Base-by-base conservation (phyloP, 2,113 vertebrate genomes). In the Equus quagga region DNA sequence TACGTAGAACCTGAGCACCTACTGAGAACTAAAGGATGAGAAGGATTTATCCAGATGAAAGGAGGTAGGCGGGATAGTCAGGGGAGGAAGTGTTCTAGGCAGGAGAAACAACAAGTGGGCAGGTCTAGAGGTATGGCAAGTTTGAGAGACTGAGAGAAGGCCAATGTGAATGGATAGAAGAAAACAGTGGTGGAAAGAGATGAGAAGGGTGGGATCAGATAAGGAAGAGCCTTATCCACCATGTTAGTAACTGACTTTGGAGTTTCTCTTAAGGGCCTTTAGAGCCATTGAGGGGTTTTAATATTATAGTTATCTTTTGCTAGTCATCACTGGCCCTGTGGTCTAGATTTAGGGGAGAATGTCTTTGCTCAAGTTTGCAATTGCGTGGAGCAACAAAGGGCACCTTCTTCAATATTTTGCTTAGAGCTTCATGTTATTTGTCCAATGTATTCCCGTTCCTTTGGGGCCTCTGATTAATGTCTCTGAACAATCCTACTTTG, bases 401-500 rank as follows among this genome's bases (percentile, higher is more conserved):
- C 24, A 92, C 90, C 65, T 62, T 95, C 97, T 56, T 96, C 82
- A 88, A 93, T 97, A 81, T 97, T 98, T 96, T 95, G 95, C 94
- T 97, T 95, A 86, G 94, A 94, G 76, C n/a, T 96, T 95, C 73
- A 88, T 23, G 18, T 76, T 94, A 17, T 94, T 89, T 90, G 86
- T 96, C 97, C 90, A 96, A 0, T 89, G 86, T 56, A 92, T 98
- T 73, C 81, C 85, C 70, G 54, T 96, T 94, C 97, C 97, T 80
- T 95, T 84, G 69, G 97, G 95, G 8, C 70, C 41, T 94, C 95
- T 98, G 97, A 98, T 98, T 95, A 98, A 98, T 98, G 97, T 97
- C 89, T 98, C 97, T 86, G 97, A 93, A 88, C 89, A 96, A 85
- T 97, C 87, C 86, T 94, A 86, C 87, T 97, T 98, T 97, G 98